Evolutionary conservation across 1,140 invertebrate genomes (phyloP), one percentile per base, ranked within the genome.

Genomic region (Eriocheir sinensis): DNA sequence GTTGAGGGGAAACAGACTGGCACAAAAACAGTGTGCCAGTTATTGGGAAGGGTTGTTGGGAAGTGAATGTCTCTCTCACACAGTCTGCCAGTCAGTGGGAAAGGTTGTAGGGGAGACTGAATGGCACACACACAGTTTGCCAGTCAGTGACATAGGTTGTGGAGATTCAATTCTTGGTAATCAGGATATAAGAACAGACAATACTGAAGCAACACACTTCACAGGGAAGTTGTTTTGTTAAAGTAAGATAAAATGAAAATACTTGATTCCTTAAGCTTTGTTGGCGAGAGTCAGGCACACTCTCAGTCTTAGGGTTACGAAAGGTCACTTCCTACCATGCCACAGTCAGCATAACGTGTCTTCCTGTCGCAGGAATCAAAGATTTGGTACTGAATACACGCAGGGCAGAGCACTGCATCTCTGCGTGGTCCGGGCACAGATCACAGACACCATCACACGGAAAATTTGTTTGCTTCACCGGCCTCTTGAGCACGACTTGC

Each of bases 401-500:
- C 41, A 53, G 41, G 21, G 72, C 79, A 93, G 32, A 93, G 92
- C 81, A 53, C 72, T n/a, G 21, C 30, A 9, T 27, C 89, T n/a
- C 32, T 80, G 41, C n/a, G n/a, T 36, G n/a, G 79, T 41, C 40
- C 38, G 17, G 80, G 41, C 79, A 94, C 93, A 94, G 89, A 94
- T 94, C 93, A 94, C 93, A 94, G 93, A 89, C 93, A 94, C 93
- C 93, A 94, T 90, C 93, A 94, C 93, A 94, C 93, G 89, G 30
- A 86, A 32, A 41, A 86, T 94, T 90, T 80, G 53, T 94, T 90
- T 80, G 53, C 38, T 81, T 89, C 93, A 94, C 93, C 41, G 86
- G 93, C 93, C 40, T 89, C 93, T 94, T 94, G 93, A 94, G 93
- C 93, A 89, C 53, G 36, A 30, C 32, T 34, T 36, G n/a, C 36